A percentile compares a stretch with the other conserved stretches of the same genome.
Conservation (phyloP, 1,140 invertebrate species). For the Leucophenga varia region DNA sequence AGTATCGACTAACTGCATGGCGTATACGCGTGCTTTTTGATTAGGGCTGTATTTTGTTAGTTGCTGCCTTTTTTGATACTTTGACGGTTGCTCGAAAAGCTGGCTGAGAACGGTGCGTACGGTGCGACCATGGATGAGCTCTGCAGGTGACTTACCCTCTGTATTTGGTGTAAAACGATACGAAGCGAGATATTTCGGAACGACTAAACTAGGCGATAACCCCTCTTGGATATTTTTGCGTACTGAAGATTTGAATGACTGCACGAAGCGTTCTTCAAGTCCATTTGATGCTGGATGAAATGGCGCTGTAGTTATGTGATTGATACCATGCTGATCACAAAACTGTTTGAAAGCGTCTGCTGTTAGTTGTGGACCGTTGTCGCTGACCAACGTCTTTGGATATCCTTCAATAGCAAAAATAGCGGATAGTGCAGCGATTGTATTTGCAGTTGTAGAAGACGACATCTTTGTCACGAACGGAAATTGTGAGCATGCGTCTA, state of each 20-base stretch:
- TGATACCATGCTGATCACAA: slow-evolving; percentile 1
- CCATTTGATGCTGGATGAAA: slow-evolving; percentile 8
- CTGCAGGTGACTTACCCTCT: slow-evolving; percentile 4
- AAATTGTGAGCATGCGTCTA: slow-evolving; percentile 21
- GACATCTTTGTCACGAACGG: slow-evolving; percentile 13
- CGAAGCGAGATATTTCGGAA: slow-evolving; percentile 3
- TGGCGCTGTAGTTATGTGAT: slow-evolving; percentile 6
- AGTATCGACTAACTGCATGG: too few relatives aligned
- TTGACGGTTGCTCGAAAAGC: slow-evolving; percentile 4
- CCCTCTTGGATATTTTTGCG: slow-evolving; percentile 3
- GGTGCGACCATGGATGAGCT: slow-evolving; percentile 7
- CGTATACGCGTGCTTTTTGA: too few relatives aligned
- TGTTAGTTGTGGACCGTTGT: slow-evolving; percentile 30
- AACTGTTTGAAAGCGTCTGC: slow-evolving; percentile 25
- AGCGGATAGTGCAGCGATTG: slow-evolving; percentile 11
- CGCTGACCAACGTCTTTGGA: slow-evolving; percentile 31
- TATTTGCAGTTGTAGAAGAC: slow-evolving; percentile 11
- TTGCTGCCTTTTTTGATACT: not conserved
- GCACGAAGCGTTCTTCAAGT: slow-evolving; percentile 7
- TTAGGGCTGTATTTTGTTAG: slow-evolving; percentile 1
- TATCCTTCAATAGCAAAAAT: slow-evolving; percentile 31
- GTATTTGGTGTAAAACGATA: slow-evolving; percentile 4
- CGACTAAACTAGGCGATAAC: not conserved
- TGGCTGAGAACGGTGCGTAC: slow-evolving; percentile 6
- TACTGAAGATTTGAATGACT: slow-evolving; percentile 6